These are phyloP conservation scores for Gallinago paraguaiae DNA, from an alignment of 2,113 vertebrate species.

Conservation along the genomic window DNA sequence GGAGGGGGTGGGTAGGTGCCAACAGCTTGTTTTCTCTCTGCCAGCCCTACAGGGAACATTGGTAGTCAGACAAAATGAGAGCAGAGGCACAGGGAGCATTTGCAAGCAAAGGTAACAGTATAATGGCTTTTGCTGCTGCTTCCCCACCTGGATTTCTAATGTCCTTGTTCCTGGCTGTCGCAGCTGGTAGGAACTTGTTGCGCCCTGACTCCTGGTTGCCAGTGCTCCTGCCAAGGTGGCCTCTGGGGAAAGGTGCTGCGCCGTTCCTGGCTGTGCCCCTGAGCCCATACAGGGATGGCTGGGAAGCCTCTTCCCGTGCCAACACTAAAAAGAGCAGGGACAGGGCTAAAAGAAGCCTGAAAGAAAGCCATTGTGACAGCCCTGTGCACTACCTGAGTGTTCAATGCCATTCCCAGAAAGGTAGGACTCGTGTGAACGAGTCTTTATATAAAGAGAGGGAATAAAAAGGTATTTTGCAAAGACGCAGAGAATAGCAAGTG, in stretches of 20 bases:
- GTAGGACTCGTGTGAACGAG: accelerated
- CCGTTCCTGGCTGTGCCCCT: neutral
- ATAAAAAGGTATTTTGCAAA: neutral
- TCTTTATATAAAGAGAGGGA: neutral
- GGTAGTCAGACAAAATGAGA: neutral
- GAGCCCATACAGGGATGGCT: accelerated
- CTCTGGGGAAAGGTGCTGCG: neutral
- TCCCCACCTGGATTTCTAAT: neutral
- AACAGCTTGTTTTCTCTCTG: neutral
- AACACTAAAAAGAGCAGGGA: neutral
- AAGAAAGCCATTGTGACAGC: accelerated
- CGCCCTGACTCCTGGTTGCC: neutral
- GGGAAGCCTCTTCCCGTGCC: neutral
- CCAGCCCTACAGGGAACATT: neutral
- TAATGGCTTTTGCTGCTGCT: neutral
- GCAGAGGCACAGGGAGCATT: accelerated
- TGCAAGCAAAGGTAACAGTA: neutral
- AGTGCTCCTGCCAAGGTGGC: accelerated
- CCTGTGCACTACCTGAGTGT: accelerated
- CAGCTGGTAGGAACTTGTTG: neutral
- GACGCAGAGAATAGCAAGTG: neutral
- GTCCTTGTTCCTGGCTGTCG: neutral
- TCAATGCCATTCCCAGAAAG: accelerated
- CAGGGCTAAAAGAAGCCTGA: neutral
- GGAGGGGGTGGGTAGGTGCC: neutral